These are phyloP conservation scores for Atta colombica DNA, from an alignment of 1,140 invertebrate genomes.

Conservation along the genomic window DNA sequence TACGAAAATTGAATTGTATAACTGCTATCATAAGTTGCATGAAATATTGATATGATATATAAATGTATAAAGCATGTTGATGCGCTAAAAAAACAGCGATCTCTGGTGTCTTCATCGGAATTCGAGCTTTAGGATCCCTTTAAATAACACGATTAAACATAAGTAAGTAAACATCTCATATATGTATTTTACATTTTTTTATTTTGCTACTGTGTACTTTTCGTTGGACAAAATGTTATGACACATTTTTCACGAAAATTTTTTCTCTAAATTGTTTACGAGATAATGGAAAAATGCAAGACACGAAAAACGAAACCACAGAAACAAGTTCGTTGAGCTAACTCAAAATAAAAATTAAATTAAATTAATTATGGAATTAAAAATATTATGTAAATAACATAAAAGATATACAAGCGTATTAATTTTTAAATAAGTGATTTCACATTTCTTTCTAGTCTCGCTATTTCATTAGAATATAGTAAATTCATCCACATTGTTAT, in stretches of 20 bases:
- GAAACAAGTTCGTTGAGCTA: not conserved
- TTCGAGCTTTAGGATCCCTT: too few relatives aligned
- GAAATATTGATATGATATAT: too few relatives aligned
- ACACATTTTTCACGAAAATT: not conserved
- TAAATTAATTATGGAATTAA: not conserved
- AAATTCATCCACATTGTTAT: conserved; percentile 27
- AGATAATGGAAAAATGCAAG: not conserved
- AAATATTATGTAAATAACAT: not conserved
- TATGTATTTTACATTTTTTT: conserved; percentile 17
- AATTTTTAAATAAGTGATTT: not conserved
- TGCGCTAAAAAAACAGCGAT: too few relatives aligned
- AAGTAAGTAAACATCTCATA: not conserved
- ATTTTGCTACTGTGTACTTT: conserved; percentile 20
- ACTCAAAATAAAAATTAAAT: not conserved
- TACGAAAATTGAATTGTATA: too few relatives aligned
- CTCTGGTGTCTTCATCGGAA: too few relatives aligned
- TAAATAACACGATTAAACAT: not conserved
- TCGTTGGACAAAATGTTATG: not conserved
- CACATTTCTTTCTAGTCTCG: not conserved
- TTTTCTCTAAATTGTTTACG: not conserved
- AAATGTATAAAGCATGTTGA: too few relatives aligned
- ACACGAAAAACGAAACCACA: not conserved
- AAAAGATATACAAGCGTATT: not conserved
- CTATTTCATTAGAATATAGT: not conserved
- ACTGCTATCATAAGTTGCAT: too few relatives aligned